Conservation (phyloP, 2,113 vertebrate genomes). For the Micromys minutus region DNA sequence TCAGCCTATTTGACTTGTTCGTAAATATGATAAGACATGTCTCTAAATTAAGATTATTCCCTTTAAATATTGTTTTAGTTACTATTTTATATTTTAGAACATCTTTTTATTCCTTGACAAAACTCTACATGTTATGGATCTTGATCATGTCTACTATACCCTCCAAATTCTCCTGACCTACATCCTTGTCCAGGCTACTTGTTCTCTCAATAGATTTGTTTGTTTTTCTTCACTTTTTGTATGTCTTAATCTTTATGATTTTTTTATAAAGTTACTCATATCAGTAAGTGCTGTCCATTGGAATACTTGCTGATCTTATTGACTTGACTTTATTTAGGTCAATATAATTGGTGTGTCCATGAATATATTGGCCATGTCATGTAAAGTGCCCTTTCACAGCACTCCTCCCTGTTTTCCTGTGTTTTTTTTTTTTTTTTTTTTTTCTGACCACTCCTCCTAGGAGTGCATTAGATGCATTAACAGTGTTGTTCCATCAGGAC, state of each 20-base stretch:
- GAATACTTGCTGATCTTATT: background rate
- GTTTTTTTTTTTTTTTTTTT: background rate
- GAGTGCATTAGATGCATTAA: background rate
- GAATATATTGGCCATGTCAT: background rate
- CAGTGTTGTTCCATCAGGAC: background rate
- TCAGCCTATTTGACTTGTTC: background rate
- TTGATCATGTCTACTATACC: background rate
- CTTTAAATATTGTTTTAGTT: background rate
- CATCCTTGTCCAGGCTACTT: background rate
- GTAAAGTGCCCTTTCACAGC: background rate
- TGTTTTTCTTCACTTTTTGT: too few species aligned
- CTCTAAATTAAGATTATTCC: background rate
- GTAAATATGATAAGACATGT: background rate
- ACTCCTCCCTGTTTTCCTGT: background rate
- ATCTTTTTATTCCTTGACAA: background rate
- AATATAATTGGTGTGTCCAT: background rate
- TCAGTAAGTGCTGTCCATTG: background rate
- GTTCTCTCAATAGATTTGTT: background rate
- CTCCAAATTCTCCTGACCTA: background rate
- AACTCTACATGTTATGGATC: background rate
- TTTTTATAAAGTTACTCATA: background rate
- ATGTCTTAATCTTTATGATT: too few species aligned
- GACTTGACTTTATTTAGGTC: background rate
- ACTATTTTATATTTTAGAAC: background rate
- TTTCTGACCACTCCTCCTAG: background rate